A percentile compares a stretch with the other conserved stretches of the same genome.
These are phyloP conservation scores for Parasteatoda tepidariorum DNA, from an alignment of 1,140 invertebrate species.

Conservation along the genomic window DNA sequence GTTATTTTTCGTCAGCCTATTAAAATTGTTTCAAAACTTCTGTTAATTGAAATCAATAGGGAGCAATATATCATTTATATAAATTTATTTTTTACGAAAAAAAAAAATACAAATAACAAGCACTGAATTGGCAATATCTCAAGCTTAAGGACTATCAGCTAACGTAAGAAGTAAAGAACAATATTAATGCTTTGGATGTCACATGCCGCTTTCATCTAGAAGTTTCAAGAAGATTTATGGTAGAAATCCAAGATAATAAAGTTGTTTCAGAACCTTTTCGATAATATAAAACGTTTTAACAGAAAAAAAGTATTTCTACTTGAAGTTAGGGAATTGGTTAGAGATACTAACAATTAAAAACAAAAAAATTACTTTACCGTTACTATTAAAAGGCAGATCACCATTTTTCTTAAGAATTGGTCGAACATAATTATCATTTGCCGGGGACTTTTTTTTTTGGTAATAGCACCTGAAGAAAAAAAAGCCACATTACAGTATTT, in stretches of 20 bases:
- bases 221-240: constrained; percentile 39
- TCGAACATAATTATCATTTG: constrained; percentile 51
- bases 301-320: not conserved
- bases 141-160: not conserved
- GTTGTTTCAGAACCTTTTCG: constrained; percentile 18
- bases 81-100: no score
- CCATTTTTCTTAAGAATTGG: constrained; percentile 5
- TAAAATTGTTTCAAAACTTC: no score
- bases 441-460: not conserved
- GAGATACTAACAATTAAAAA: not conserved
- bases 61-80: no score
- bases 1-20: no score
- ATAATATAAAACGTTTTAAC: not conserved
- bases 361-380: constrained; percentile 10
- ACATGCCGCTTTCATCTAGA: not conserved
- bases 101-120: no score
- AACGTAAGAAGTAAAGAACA: constrained; percentile 3
- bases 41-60: no score
- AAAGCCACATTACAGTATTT: not conserved
- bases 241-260: constrained; percentile 38
- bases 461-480: not conserved
- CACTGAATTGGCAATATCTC: not conserved
- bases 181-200: constrained; percentile 25
- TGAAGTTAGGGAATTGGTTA: constrained; percentile 16
- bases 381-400: constrained; percentile 28